These are phyloP conservation scores for Bubo blakistoni DNA, from an alignment of 2,113 vertebrate genomes.

Conservation along the genomic window DNA sequence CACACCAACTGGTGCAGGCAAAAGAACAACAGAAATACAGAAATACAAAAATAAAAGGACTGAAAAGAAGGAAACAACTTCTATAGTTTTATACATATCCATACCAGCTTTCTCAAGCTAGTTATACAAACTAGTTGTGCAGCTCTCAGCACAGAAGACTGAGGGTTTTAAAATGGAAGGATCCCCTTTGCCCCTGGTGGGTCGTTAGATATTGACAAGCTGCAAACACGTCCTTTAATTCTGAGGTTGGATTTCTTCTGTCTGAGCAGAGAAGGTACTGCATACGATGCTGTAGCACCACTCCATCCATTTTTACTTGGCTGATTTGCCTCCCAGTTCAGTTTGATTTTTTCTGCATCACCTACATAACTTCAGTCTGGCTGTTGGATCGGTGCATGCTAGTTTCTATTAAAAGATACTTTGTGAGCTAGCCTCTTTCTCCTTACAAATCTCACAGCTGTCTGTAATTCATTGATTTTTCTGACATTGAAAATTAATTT, in stretches of 20 bases:
- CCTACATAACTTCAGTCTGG: not conserved
- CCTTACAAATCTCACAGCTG: not conserved
- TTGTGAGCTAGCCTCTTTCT: not conserved
- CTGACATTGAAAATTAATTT: conserved; percentile 21
- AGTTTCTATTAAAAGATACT: not conserved
- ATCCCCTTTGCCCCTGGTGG: not conserved
- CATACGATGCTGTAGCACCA: not conserved
- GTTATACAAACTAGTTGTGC: not conserved
- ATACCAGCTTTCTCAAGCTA: not conserved
- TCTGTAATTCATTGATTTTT: not conserved
- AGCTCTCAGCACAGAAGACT: not conserved
- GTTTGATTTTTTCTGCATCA: not conserved
- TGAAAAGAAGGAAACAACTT: not conserved
- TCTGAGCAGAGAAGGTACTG: not conserved
- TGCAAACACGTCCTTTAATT: not conserved
- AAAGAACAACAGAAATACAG: not conserved
- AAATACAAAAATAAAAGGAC: not conserved
- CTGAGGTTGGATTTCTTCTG: not conserved
- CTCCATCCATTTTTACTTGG: not conserved
- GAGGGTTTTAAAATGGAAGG: not conserved
- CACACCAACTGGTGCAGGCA: not conserved
- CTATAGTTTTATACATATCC: not conserved
- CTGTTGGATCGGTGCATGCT: not conserved
- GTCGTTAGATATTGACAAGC: not conserved
- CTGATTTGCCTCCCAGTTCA: not conserved